Evolutionary conservation across 2,797 vertebrate species (phyloP).

Genomic region (Dryobates pubescens): DNA sequence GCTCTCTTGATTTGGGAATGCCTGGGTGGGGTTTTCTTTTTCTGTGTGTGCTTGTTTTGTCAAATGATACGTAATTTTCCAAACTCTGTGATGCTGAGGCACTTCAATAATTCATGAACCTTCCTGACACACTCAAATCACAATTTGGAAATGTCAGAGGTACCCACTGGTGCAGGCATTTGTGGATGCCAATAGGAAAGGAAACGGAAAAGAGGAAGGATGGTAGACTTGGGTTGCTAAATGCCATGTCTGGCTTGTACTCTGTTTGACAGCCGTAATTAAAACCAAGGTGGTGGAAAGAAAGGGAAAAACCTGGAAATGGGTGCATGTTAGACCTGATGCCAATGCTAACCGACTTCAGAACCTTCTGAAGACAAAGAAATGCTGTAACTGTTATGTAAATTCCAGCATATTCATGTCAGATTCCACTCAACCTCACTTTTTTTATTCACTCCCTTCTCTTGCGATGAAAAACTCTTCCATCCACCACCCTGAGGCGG

Average conservation of each 20-base stretch:
- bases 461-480: fast-evolving
- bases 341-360: neutral
- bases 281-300: constrained; percentile 44
- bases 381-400: neutral
- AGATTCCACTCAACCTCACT: neutral
- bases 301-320: constrained; percentile 27
- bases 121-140: constrained; percentile 47
- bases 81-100: constrained; percentile 30
- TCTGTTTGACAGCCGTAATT: constrained; percentile 48
- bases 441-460: neutral
- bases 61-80: constrained; percentile 52
- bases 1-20: constrained; percentile 67
- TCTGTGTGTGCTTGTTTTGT: constrained; percentile 30
- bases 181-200: constrained; percentile 34
- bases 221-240: constrained; percentile 43
- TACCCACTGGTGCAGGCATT: constrained; percentile 40
- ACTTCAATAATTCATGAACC: constrained; percentile 56
- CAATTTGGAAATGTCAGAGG: constrained; percentile 53
- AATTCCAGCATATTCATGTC: neutral
- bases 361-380: neutral
- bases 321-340: neutral
- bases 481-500: neutral
- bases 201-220: constrained; percentile 1
- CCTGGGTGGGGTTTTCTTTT: constrained; percentile 67
- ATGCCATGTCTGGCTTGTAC: constrained; percentile 31